Base-by-base conservation (phyloP, 2,797 vertebrate genomes). In the Epinephelus malabaricus region DNA sequence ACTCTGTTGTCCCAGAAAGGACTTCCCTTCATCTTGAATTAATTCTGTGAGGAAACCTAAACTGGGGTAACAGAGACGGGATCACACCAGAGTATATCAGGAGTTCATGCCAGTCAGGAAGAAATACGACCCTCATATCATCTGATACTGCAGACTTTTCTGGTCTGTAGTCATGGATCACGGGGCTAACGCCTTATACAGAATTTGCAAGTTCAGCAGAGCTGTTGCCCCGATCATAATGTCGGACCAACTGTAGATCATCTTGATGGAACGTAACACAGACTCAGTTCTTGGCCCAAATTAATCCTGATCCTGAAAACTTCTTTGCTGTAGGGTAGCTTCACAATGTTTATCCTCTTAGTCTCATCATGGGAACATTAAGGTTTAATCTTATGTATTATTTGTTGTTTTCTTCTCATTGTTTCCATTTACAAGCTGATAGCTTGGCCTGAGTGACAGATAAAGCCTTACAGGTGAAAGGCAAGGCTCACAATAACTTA, bases 401-500 rank as follows among this genome's bases (percentile, higher is more conserved):
- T 85, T 83, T 84, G 64, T 81, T 76, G 49, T 78, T 69, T 79
- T 65, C 23, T 54, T 71, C 67, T 69, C 50, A 47, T 30, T 65
- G 54, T 80, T 85, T 83, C 64, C 54, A 78, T 79, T 69, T 51
- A 45, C 54, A 70, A 77, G 75, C 60, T 65, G 38, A 30, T 66
- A 63, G 10, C 69, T n/a, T 12, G 53, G 23, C 30, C 73, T 54
- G 43, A 83, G 68, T 68, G 54, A 82, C 71, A 70, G 34, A 73
- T 50, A 60, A 63, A 54, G 9, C 62, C 54, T 46, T 9, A 40
- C 58, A 81, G 69, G 85, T 84, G 73, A 72, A 81, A 63, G 51
- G 25, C 60, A 72, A 70, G 53, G 69, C 82, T 86, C 62, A 7
- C 70, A 3, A 68, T 87, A n/a, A 81, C 78, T 87, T 65, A 89